Base-by-base conservation (phyloP, 2,888 invertebrate species). In the Noctuana brunneofusca region DNA sequence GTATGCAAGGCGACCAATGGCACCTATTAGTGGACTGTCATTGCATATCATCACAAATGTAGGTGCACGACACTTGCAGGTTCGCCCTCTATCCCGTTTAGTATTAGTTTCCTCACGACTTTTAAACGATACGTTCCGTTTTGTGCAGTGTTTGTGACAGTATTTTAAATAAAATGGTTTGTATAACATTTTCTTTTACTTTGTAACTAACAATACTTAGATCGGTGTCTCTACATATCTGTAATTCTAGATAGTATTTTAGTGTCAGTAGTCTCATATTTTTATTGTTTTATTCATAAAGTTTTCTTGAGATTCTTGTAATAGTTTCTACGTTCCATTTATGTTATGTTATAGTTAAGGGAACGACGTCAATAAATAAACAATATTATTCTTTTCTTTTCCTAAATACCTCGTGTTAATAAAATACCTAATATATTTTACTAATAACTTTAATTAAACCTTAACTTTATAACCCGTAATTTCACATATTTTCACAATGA, bases 1-100 rank as follows among this genome's bases (percentile, higher is more conserved):
- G 70, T 65, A 73, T 35, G 20, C 78, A 75, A 69, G 68, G 67
- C 76, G 68, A 73, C 69, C 43, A 43, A 48, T 66, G 59, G 57
- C 66, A 65, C 64, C 64, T 68, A 71, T 62, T 66, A 66, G 59
- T 65, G 52, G 54, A 58, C 22, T 52, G 50, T 38, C 71, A 71
- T 69, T 70, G 71, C 69, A 69, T 77, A 77, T 35, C 48, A 68
- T 65, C 64, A 66, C 55, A 64, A 58, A 65, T 50, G 52, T 50
- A 41, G 54, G 43, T 52, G 64, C 24, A 55, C 52, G 62, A 65
- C 64, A 63, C 56, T 43, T 60, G 64, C 32, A 64, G 43, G 32
- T 58, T 64, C 64, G 64, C 46, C 58, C 55, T 58, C 57, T 38
- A 41, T 56, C 50, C 56, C 41, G 32, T 38, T 49, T 11, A 20